Evolutionary conservation across 2,888 invertebrate genomes (phyloP).

Genomic region (Amaurobius ferox): DNA sequence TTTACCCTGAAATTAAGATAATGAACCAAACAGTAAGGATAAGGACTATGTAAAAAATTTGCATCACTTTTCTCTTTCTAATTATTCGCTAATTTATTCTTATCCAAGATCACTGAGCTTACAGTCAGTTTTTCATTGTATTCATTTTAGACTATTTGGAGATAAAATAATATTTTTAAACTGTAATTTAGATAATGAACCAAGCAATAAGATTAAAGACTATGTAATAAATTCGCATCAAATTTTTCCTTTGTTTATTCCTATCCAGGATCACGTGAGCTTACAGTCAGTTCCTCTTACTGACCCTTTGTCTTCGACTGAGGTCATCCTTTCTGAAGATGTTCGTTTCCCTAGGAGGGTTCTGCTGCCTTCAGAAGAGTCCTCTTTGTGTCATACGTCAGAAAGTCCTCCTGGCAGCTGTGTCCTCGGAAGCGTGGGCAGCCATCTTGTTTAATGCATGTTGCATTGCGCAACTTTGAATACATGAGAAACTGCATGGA

Average conservation of each 20-base stretch:
- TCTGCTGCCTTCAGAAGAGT: constrained; percentile 38
- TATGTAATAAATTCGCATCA: too few species aligned
- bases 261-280: constrained; percentile 64
- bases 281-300: constrained; percentile 69
- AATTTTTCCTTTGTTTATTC: too few species aligned
- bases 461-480: not conserved
- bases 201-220: too few species aligned
- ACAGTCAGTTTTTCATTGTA: too few species aligned
- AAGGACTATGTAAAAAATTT: too few species aligned
- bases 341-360: constrained; percentile 38
- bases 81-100: too few species aligned
- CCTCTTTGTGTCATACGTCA: constrained; percentile 23
- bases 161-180: too few species aligned
- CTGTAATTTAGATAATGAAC: not conserved
- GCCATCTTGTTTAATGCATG: constrained; percentile 63
- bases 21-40: too few species aligned
- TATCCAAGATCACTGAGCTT: too few species aligned
- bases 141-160: too few species aligned
- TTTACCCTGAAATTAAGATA: too few species aligned
- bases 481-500: not conserved
- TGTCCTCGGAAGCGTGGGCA: constrained; percentile 57
- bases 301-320: constrained; percentile 45
- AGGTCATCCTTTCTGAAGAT: constrained; percentile 48
- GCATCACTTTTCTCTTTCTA: too few species aligned
- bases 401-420: constrained; percentile 61